A percentile compares a stretch with the other conserved stretches of the same genome.
Conservation (phyloP, 2,888 invertebrate genomes). For the Clusia tigrina region DNA sequence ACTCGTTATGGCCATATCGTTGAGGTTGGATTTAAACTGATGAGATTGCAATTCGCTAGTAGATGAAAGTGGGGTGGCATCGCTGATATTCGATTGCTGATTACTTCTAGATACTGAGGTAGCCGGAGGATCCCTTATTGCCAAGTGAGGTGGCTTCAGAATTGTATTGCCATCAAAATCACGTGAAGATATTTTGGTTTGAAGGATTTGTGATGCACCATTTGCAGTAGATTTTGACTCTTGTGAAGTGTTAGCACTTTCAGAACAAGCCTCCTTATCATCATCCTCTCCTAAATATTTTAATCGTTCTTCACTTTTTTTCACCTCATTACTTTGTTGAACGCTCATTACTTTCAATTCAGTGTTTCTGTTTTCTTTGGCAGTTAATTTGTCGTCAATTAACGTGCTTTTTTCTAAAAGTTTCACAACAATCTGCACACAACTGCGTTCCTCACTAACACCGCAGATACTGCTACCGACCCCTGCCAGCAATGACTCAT, state of each 20-base stretch:
- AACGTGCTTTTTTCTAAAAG: background rate
- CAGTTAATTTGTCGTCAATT: background rate
- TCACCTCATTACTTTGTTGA: background rate
- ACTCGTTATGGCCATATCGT: conserved; percentile 16
- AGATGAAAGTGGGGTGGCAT: background rate
- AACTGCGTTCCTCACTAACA: background rate
- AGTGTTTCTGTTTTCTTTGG: background rate
- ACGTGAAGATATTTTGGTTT: too few relatives aligned
- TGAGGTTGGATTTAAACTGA: background rate
- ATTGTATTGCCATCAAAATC: too few relatives aligned
- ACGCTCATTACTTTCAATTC: background rate
- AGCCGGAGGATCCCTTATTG: too few relatives aligned
- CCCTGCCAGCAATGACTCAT: conserved; percentile 15
- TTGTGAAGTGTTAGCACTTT: too few relatives aligned
- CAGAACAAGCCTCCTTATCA: too few relatives aligned
- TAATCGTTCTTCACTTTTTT: background rate
- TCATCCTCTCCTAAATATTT: too few relatives aligned
- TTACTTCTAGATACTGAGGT: too few relatives aligned
- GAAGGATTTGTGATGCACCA: too few relatives aligned
- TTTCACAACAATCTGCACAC: conserved; percentile 19
- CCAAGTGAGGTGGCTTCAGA: too few relatives aligned
- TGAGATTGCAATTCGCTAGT: too few relatives aligned
- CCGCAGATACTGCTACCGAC: background rate
- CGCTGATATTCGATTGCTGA: background rate
- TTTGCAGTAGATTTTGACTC: too few relatives aligned